These are phyloP conservation scores for Eueremaeus valkanovi DNA, from an alignment of 2,888 invertebrate species.

Conservation along the genomic window DNA sequence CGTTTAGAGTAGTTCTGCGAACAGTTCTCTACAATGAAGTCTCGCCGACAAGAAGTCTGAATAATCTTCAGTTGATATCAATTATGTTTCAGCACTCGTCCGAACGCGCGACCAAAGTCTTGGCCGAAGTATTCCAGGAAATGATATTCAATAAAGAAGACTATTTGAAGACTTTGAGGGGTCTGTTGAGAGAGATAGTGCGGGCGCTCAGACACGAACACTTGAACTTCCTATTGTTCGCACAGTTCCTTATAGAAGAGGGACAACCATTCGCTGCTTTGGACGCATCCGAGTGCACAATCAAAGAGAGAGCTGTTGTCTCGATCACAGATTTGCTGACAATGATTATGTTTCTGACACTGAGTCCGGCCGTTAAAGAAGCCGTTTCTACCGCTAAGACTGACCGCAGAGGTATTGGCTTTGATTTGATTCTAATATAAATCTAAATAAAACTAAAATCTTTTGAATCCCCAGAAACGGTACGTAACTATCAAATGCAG, in stretches of 20 bases:
- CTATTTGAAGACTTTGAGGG: conserved; percentile 77
- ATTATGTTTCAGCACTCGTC: conserved; percentile 81
- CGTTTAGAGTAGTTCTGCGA: conserved; percentile 76
- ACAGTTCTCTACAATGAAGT: conserved; percentile 93
- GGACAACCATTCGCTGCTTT: conserved; percentile 52
- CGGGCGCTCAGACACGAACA: conserved; percentile 67
- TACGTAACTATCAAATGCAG: conserved; percentile 55
- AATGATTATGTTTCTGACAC: conserved; percentile 76
- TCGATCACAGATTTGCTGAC: conserved; percentile 79
- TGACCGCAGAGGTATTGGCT: conserved; percentile 26
- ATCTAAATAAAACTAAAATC: neutral
- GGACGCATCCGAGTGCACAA: conserved; percentile 59
- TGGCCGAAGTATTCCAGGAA: conserved; percentile 63
- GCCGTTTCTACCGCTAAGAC: conserved; percentile 53
- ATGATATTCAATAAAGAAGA: conserved; percentile 81
- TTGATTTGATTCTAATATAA: neutral
- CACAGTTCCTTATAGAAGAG: conserved; percentile 15
- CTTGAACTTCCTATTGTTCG: conserved; percentile 36
- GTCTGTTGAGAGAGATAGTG: conserved; percentile 80
- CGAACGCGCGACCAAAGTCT: conserved; percentile 67
- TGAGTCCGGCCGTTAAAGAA: conserved; percentile 69
- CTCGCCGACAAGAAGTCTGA: conserved; percentile 79
- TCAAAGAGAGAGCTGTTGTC: conserved; percentile 76
- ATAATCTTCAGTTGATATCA: conserved; percentile 87
- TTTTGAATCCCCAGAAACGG: conserved; percentile 41